phyloP scores from a whole-genome alignment of 2,888 invertebrate species.

The Galerucella calmariensis region DNA sequence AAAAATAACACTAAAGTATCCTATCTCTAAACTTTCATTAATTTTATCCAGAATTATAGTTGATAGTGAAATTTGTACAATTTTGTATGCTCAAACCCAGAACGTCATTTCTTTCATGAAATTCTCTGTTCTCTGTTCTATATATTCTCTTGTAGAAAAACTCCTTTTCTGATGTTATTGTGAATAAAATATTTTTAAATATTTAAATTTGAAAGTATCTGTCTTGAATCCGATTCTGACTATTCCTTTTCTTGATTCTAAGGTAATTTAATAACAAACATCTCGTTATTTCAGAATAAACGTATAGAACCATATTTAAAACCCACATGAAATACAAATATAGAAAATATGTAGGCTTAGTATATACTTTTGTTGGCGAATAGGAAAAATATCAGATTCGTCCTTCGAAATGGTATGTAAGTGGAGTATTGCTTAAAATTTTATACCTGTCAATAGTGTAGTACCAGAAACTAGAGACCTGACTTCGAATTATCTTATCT shows the following conservation, averaged over 20 bases:
- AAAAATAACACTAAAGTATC: no score
- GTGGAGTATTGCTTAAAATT: constrained; percentile 24
- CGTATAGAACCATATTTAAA: constrained; percentile 48
- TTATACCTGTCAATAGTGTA: constrained; percentile 6
- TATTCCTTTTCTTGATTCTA: neutral
- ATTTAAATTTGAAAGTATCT: no score
- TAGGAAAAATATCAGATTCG: constrained; percentile 20
- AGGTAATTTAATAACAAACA: constrained; percentile 41
- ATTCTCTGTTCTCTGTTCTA: no score
- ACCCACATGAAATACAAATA: constrained; percentile 48
- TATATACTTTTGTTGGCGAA: constrained; percentile 41
- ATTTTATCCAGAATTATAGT: no score
- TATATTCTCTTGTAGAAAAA: no score
- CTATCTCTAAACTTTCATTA: no score
- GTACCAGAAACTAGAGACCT: neutral
- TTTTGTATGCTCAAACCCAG: no score
- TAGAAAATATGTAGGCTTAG: constrained; percentile 50
- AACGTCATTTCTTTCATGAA: no score
- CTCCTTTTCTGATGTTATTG: no score
- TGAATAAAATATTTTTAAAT: no score
- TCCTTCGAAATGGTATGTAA: constrained; percentile 31
- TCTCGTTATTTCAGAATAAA: constrained; percentile 45
- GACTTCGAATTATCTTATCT: neutral
- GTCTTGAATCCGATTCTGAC: no score
- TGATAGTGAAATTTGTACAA: no score